Base-by-base conservation (phyloP, 1,140 invertebrate genomes). In the Galleria mellonella region DNA sequence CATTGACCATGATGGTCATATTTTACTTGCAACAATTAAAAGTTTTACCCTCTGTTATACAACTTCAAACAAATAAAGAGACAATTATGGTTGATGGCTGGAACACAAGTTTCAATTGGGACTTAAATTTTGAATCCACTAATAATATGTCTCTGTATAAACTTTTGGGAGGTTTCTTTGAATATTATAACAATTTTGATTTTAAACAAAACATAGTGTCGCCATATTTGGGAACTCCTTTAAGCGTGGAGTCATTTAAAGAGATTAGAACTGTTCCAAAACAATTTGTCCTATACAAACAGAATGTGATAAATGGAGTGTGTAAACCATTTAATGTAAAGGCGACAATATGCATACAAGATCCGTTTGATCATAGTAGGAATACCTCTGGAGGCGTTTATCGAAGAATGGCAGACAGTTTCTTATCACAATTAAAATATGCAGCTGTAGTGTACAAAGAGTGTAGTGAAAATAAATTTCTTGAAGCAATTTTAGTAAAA, bases 1-100 rank as follows among this genome's bases (percentile, higher is more conserved):
- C 88, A 1, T 54, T 92, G 8, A 81, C 78, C 0, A 67, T 91
- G 46, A 61, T 92, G 42, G 85, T 90, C 11, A 81, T 92, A 43
- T 92, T 91, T 70, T 92, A 90, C 57, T 67, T 92, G 9, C 90
- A 91, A 62, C 87, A 89, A 51, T 62, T 79, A 42, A 40, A 51
- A 10, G 67, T 81, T 11, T 32, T 83, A n/a, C 70, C 68, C 0
- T 12, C 74, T 0, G 51, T 83, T 0, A 38, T 17, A 2, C 7
- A 23, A 9, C 37, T 83, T 11, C 78, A 83, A 33, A 39, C 35
- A 31, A 33, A 55, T 8, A 12, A 38, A 0, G 9, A 42, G 4
- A 10, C 36, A 5, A 32, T 44, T 1, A 39, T 60, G 4, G 48
- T 69, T 0, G 59, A 77, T 4, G 17, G 52, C 10, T 83, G 74